These are phyloP conservation scores for Perca flavescens DNA, from an alignment of 2,113 vertebrate species.

Conservation along the genomic window DNA sequence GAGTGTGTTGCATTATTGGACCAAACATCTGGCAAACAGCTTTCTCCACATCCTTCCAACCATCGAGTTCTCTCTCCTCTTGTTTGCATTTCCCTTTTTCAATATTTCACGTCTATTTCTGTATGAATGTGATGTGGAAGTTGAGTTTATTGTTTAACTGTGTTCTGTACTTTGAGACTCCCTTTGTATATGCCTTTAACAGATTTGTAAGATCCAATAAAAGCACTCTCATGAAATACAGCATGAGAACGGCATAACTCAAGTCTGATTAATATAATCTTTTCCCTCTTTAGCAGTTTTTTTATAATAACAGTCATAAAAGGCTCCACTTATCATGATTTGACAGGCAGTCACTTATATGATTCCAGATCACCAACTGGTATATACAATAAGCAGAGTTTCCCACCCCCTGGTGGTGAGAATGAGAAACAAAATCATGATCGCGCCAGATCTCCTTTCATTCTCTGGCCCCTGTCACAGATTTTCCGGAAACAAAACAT, in stretches of 20 bases:
- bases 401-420: conserved; percentile 55
- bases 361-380: conserved; percentile 11
- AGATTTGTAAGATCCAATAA: conserved; percentile 18
- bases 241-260: not conserved
- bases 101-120: conserved; percentile 1
- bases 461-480: not conserved
- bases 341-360: conserved; percentile 33
- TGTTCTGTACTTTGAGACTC: not conserved
- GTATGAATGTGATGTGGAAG: not conserved
- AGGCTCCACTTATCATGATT: conserved; percentile 27
- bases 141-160: not conserved
- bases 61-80: conserved; percentile 8
- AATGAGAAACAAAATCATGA: conserved; percentile 10
- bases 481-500: conserved; percentile 30
- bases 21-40: conserved; percentile 76
- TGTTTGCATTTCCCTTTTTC: conserved; percentile 6
- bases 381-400: not conserved
- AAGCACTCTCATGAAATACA: conserved; percentile 10
- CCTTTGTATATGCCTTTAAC: conserved; percentile 22
- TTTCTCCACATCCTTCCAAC: conserved; percentile 36
- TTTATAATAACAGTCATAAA: conserved; percentile 34
- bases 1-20: conserved; percentile 47
- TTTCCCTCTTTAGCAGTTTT: conserved; percentile 42
- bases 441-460: not conserved
- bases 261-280: not conserved